Evolutionary conservation across 1,140 invertebrate genomes (phyloP), one percentile per base, ranked within the genome.

Genomic region (Octopus sinensis): DNA sequence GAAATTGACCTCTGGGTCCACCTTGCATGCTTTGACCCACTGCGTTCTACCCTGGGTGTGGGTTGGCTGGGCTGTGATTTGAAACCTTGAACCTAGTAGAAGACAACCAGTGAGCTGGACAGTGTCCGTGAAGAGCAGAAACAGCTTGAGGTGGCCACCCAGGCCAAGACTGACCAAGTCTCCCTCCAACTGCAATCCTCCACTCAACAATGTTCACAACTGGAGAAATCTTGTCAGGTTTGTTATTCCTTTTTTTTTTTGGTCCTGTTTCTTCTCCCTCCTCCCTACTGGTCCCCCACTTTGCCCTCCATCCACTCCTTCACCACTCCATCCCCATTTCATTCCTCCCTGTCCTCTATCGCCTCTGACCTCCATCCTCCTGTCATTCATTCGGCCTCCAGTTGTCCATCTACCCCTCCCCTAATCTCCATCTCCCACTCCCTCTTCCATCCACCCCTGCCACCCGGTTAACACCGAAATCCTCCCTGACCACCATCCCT

Each of bases 221-320:
- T 90, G 54, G 85, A 89, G 76, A 85, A 86, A 78, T 80, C 86
- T 23, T 87, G 86, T 80, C 83, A 89, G 87, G 89, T 89, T 79
- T 52, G 81, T 52, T 4, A 17, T 6, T 79, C 5, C 43, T 13
- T 7, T 5, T 0, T 43, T 43, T 43, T 43, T 43, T 43, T 68
- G 17, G 6, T 79, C 78, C 23, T 17, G 7, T 53, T 54, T n/a
- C n/a, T 53, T 23, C 54, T 79, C 4, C 62, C 17, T 62, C 79
- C 62, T 54, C 17, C 30, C 51, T 43, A 12, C 62, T 68, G 9
- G 9, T 12, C n/a, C 12, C n/a, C 13, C n/a, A 77, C 17, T 2
- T 78, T 52, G 10, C 43, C 17, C 78, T 54, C 17, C n/a, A 43
- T n/a, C 54, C 62, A 5, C 62, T 12, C 51, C 79, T 79, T 54